Percentiles rank a stretch among this genome's conserved stretches.
Conservation (phyloP, 2,113 vertebrate species). For the Polypterus senegalus region DNA sequence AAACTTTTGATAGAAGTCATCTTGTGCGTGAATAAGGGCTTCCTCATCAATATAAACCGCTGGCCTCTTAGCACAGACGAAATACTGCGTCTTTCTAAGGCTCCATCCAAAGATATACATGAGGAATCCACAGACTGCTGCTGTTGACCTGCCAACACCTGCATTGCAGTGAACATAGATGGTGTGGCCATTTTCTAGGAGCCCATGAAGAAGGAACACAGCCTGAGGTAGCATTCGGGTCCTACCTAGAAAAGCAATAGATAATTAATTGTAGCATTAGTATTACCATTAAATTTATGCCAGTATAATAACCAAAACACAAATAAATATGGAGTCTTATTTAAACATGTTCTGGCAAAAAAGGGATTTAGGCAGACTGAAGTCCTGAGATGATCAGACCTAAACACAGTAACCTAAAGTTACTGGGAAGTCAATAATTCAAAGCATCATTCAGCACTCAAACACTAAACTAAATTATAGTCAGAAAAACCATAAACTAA, state of each 20-base stretch:
- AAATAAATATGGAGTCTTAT: too few relatives aligned
- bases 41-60: conserved; percentile 87
- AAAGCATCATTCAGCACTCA: too few relatives aligned
- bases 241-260: conserved; percentile 50
- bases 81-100: conserved; percentile 80
- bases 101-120: conserved; percentile 81
- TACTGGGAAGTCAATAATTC: too few relatives aligned
- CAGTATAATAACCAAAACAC: too few relatives aligned
- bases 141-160: conserved; percentile 81
- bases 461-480: too few relatives aligned
- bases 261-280: too few relatives aligned
- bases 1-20: conserved; percentile 79
- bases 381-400: too few relatives aligned
- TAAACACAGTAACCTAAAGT: too few relatives aligned
- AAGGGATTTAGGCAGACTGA: too few relatives aligned
- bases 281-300: too few relatives aligned
- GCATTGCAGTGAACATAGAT: conserved; percentile 95
- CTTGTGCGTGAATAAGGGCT: conserved; percentile 62
- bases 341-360: too few relatives aligned
- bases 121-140: conserved; percentile 76
- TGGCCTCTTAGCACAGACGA: conserved; percentile 61
- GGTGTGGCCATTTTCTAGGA: conserved; percentile 77
- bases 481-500: too few relatives aligned
- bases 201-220: conserved; percentile 75
- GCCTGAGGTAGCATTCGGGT: conserved; percentile 87